A percentile compares a stretch with the other conserved stretches of the same genome.
These are phyloP conservation scores for Capreolus pygargus DNA, from an alignment of 2,113 vertebrate species.

Conservation along the genomic window DNA sequence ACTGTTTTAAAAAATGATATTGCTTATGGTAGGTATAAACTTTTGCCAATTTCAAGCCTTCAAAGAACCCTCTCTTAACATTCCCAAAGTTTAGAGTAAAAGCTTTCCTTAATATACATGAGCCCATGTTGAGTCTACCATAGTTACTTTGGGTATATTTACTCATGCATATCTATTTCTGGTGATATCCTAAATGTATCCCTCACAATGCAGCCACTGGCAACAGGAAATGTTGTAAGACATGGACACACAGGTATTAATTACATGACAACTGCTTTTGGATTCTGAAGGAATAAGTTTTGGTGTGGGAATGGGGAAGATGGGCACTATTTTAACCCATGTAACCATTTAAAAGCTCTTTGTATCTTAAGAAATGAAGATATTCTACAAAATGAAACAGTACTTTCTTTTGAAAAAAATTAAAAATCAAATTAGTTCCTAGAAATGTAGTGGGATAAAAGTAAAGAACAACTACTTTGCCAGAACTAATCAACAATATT, in stretches of 20 bases:
- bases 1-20: neutral
- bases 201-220: neutral
- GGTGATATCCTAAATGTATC: neutral
- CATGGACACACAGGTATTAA: neutral
- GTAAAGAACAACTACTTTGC: neutral
- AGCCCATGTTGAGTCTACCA: neutral
- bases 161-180: neutral
- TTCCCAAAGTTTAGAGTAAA: neutral
- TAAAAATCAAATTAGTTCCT: neutral
- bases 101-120: neutral
- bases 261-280: neutral
- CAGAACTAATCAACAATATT: neutral
- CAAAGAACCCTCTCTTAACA: neutral
- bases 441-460: neutral
- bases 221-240: neutral
- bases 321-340: neutral
- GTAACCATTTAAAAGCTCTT: neutral
- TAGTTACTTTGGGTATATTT: neutral
- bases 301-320: neutral
- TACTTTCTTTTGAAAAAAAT: slow-evolving; percentile 9
- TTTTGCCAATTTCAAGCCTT: neutral
- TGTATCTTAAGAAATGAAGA: neutral
- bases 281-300: slow-evolving; percentile 16
- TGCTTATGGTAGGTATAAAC: neutral
- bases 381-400: neutral